Evolutionary conservation across 2,797 vertebrate genomes (phyloP).

Genomic region (Garrulus glandarius): DNA sequence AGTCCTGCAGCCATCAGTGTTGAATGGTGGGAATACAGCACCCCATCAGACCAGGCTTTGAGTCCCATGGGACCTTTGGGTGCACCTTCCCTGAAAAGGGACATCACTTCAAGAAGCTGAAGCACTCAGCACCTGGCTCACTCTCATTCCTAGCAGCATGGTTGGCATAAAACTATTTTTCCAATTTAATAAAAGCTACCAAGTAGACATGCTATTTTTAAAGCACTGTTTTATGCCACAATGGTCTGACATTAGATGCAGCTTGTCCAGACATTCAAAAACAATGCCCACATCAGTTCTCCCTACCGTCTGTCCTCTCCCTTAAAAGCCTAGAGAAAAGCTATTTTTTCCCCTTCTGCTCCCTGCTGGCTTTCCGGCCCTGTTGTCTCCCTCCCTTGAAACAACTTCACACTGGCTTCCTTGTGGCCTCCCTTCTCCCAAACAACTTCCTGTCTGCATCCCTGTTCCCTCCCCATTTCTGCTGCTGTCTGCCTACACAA

Average conservation of each 20-base stretch:
- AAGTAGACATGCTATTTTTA: constrained; percentile 44
- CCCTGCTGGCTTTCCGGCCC: constrained; percentile 59
- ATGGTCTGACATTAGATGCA: constrained; percentile 24
- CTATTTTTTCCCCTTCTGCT: constrained; percentile 62
- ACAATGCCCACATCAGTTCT: constrained; percentile 27
- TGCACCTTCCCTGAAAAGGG: not conserved
- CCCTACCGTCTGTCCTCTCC: not conserved
- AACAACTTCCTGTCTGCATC: constrained; percentile 59
- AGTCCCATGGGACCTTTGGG: not conserved
- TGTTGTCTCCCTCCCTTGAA: constrained; percentile 56
- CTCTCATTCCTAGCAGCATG: not conserved
- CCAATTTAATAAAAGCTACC: not conserved
- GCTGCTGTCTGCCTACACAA: constrained; percentile 20
- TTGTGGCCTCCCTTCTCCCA: constrained; percentile 54
- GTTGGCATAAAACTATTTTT: not conserved
- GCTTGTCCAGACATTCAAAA: constrained; percentile 47
- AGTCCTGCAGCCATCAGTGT: fast-evolving
- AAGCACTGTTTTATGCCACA: constrained; percentile 40
- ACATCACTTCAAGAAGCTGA: not conserved
- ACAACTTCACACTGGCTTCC: constrained; percentile 58
- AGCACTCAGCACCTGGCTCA: not conserved
- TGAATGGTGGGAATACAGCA: not conserved
- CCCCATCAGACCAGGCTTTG: not conserved
- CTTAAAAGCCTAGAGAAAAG: constrained; percentile 47
- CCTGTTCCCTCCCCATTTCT: constrained; percentile 39